These are phyloP conservation scores for Pangasius mekongensis DNA, from an alignment of 2,797 vertebrate genomes.

Conservation along the genomic window DNA sequence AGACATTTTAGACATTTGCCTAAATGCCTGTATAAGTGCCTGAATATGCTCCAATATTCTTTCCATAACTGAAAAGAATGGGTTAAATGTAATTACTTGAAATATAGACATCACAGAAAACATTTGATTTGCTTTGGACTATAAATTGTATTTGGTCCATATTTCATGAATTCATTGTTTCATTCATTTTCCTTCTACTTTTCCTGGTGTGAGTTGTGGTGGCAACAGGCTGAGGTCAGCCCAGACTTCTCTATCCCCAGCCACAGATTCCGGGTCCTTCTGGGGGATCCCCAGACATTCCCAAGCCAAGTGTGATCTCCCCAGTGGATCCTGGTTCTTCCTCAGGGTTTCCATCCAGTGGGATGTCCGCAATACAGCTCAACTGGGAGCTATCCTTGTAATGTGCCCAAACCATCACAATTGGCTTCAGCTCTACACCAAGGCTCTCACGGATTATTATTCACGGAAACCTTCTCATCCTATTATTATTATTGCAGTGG, in stretches of 20 bases:
- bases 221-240: background rate
- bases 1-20: background rate
- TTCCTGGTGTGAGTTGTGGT: background rate
- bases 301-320: background rate
- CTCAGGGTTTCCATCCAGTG: background rate
- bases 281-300: background rate
- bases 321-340: background rate
- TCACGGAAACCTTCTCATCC: background rate
- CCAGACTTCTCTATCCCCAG: background rate
- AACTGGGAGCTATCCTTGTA: background rate
- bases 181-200: background rate
- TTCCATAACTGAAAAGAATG: background rate
- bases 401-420: background rate
- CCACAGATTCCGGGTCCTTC: background rate
- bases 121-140: background rate
- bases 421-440: background rate
- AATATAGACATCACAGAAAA: background rate
- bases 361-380: background rate
- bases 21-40: background rate
- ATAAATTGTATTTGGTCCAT: background rate
- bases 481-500: background rate
- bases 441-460: too few relatives aligned
- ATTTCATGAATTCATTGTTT: background rate
- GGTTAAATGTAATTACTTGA: conserved; percentile 2
- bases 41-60: background rate